Base-by-base conservation (phyloP, 2,888 invertebrate species). In the Aporophyla lueneburgensis region DNA sequence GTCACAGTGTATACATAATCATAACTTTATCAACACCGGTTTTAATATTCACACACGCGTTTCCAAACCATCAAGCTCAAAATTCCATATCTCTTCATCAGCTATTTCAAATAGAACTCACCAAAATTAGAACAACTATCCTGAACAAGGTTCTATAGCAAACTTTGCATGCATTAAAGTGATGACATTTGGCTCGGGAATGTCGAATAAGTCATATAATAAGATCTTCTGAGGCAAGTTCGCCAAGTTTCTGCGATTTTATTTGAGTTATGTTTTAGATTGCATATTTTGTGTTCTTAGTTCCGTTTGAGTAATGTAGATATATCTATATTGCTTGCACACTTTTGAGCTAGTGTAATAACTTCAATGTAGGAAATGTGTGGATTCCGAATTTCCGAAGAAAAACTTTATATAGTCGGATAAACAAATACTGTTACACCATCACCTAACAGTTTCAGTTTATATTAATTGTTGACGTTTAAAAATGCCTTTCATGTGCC, bases 171-270 rank as follows among this genome's bases (percentile, higher is more conserved):
- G 51, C 62, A 78, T 83, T 63, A 53, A 70, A 73, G 46, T 69
- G 24, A 75, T 72, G 76, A 58, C 27, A 66, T 86, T 86, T 81
- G 66, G 59, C 65, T 78, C 24, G 43, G 33, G 49, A 43, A 62
- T 27, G 58, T 54, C 59, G 43, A 75, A 72, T 76, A 78, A 78
- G 63, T 79, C 74, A 70, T 75, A 73, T 71, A 76, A 68, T 66
- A 74, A 76, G 65, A 79, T 69, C 24, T 71, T 12, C 40, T 40
- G 61, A 40, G 40, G 53, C 65, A 71, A 63, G 51, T 49, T 43
- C 78, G 62, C 54, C 76, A 83, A 85, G 74, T 74, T 83, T 62
- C 54, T 21, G 58, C 12, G n/a, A 74, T 71, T 73, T 74, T 72
- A 58, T 80, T 81, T 59, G 62, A 51, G 65, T 54, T 74, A 59